phyloP scores from a whole-genome alignment of 2,113 vertebrate genomes.

The Sapajus apella region DNA sequence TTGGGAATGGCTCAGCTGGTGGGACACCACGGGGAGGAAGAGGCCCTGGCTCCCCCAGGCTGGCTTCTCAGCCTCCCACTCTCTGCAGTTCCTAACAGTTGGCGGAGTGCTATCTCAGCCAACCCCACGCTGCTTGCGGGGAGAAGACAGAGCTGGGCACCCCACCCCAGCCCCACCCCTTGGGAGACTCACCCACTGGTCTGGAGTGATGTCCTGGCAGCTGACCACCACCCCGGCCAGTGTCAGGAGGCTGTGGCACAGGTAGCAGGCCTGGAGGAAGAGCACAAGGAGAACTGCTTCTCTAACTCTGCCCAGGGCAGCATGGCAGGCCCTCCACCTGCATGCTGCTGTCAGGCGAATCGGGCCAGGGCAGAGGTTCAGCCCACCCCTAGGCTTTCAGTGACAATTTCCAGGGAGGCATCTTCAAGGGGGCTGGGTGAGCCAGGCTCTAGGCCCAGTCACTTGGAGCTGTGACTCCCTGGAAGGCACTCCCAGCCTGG shows the following conservation, averaged over 20 bases:
- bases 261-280: conserved; percentile 65
- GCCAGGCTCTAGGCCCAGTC: not conserved
- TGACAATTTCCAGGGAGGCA: rapidly evolving
- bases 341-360: too few species aligned
- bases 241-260: conserved; percentile 76
- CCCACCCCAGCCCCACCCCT: not conserved
- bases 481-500: not conserved
- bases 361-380: rapidly evolving
- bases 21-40: not conserved
- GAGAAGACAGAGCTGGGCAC: not conserved
- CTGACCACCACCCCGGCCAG: conserved; percentile 72
- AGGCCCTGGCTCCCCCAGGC: not conserved
- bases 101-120: not conserved
- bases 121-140: not conserved
- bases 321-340: not conserved
- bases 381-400: too few species aligned
- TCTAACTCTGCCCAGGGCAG: not conserved
- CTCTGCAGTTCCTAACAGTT: not conserved
- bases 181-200: conserved; percentile 68
- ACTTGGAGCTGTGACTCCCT: not conserved
- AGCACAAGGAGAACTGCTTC: not conserved
- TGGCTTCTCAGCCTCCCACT: not conserved
- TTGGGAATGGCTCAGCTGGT: not conserved
- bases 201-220: conserved; percentile 54
- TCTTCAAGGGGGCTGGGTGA: not conserved